Conservation (phyloP, 1,140 invertebrate species). For the Ceratina calcarata region DNA sequence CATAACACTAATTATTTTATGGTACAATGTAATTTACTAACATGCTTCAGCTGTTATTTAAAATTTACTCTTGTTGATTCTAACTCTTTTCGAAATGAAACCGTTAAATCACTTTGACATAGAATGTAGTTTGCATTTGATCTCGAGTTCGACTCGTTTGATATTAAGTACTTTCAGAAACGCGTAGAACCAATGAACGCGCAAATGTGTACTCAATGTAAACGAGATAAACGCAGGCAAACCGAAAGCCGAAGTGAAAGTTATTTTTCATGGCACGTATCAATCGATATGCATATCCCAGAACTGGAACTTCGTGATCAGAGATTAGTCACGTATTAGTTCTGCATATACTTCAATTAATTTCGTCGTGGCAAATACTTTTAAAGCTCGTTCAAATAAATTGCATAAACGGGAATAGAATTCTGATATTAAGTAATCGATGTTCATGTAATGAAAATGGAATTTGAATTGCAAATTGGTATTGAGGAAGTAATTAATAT, state of each 20-base stretch:
- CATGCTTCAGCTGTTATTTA: not conserved
- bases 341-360: not conserved
- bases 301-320: not conserved
- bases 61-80: not conserved
- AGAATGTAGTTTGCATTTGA: too few relatives aligned
- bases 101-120: too few relatives aligned
- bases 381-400: not conserved
- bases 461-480: not conserved
- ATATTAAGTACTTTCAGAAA: constrained; percentile 16
- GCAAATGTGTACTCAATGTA: not conserved
- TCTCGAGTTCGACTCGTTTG: too few relatives aligned
- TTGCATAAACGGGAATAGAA: not conserved
- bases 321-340: not conserved
- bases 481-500: not conserved
- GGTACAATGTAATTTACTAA: not conserved
- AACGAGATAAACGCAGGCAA: constrained; percentile 7
- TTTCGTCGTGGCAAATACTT: too few relatives aligned
- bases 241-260: constrained; percentile 45
- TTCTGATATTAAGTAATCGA: not conserved
- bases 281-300: not conserved
- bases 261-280: constrained; percentile 15
- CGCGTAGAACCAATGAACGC: constrained; percentile 9
- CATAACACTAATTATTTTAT: too few relatives aligned
- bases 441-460: not conserved
- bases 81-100: too few relatives aligned